Base-by-base conservation (phyloP, 2,797 vertebrate species). In the Tympanoctomys barrerae region DNA sequence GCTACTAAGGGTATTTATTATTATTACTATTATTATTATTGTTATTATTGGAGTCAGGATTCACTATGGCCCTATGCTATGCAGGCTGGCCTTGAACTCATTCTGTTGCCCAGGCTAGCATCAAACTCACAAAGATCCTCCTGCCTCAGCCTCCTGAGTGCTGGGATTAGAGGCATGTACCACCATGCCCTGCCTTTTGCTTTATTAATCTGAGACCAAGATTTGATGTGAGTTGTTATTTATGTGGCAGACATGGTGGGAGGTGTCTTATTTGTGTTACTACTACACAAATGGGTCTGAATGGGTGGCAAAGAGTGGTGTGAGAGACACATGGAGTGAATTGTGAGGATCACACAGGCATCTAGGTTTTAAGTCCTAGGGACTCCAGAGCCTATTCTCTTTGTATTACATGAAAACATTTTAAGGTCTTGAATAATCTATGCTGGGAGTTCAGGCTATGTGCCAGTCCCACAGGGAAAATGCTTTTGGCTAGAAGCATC, bases 381-480 rank as follows among this genome's bases (percentile, higher is more conserved):
- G 59, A 95, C 59, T 77, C 49, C 52, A 81, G 83, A 91, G 28
- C 66, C 77, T 71, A 1, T 66, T 28, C 11, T 94, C 4, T 81
- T 89, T 88, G 78, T 28, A 94, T 46, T 87, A 66, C 2, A 87
- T 54, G 42, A 82, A 52, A 89, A 93, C 85, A 87, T 91, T 90
- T 87, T 90, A 80, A 89, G 61, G 83, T 24, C 59, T 70, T 90
- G 78, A 92, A 68, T 80, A 92, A 71, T 86, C 33, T 61, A 24
- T 77, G 52, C 61, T 93, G 77, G 70, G 94, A 91, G 87, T 81
- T 91, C 57, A 90, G 87, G 33, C 77, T 95, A 61, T 94, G 88
- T 80, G 79, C 42, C 36, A 94, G 52, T 95, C 19, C 21, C 52
- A 61, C 13, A 92, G 75, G 57, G 92, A 81, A 88, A 86, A 86